These are phyloP conservation scores for Rhopalosiphum nymphaeae DNA, from an alignment of 2,888 invertebrate species.

Conservation along the genomic window DNA sequence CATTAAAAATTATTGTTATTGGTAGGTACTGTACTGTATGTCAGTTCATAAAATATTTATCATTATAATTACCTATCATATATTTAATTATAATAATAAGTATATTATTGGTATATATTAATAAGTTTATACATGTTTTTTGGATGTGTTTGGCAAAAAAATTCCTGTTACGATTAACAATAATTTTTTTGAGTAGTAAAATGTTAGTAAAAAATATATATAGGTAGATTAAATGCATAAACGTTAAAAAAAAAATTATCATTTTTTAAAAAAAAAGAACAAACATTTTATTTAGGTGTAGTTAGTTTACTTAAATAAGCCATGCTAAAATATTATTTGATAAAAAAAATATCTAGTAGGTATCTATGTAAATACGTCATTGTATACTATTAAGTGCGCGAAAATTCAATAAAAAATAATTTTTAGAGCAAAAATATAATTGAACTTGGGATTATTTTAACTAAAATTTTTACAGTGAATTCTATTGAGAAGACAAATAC, in stretches of 20 bases:
- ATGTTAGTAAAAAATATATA: neutral
- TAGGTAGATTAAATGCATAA: neutral
- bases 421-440: neutral
- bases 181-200: neutral
- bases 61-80: neutral
- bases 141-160: neutral
- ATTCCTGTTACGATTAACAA: neutral
- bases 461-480: neutral
- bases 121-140: neutral
- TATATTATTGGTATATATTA: neutral
- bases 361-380: neutral
- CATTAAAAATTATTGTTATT: neutral
- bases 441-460: neutral
- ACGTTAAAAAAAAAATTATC: neutral
- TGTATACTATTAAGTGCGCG: neutral
- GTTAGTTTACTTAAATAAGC: no score
- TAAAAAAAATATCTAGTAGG: neutral
- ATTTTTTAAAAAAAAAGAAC: neutral
- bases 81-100: neutral
- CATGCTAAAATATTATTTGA: neutral
- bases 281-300: no score
- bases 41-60: neutral
- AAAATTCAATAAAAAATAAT: neutral
- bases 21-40: neutral
- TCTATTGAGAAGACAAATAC: neutral